These are phyloP conservation scores for Osmoderma eremita DNA, from an alignment of 2,888 invertebrate genomes.

Conservation along the genomic window DNA sequence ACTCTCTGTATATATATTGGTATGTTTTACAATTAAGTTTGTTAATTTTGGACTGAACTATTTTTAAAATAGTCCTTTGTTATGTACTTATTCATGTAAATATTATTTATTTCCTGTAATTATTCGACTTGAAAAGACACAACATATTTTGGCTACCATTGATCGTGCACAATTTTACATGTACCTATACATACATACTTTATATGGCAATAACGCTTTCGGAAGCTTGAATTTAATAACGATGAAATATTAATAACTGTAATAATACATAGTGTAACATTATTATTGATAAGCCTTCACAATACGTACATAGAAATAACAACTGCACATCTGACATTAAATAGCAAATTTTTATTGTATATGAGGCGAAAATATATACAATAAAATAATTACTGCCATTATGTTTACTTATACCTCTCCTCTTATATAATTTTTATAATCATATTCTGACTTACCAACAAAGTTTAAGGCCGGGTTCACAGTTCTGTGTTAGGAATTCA, in stretches of 20 bases:
- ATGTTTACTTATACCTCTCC: no score
- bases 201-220: slow-evolving; percentile 43
- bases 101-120: slow-evolving; percentile 52
- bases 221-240: slow-evolving; percentile 40
- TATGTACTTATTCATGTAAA: slow-evolving; percentile 54
- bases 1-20: slow-evolving; percentile 39
- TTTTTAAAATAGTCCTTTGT: slow-evolving; percentile 48
- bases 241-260: slow-evolving; percentile 26
- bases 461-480: no score
- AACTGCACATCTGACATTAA: slow-evolving; percentile 40
- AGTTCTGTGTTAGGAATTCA: no score
- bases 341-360: slow-evolving; percentile 43
- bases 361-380: slow-evolving; percentile 38
- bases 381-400: background rate
- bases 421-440: no score
- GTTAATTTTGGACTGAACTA: slow-evolving; percentile 42
- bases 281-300: slow-evolving; percentile 45
- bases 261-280: slow-evolving; percentile 33
- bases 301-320: slow-evolving; percentile 46
- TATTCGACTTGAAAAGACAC: slow-evolving; percentile 39
- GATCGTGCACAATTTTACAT: slow-evolving; percentile 42
- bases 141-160: slow-evolving; percentile 25
- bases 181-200: slow-evolving; percentile 26
- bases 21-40: slow-evolving; percentile 44
- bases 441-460: no score